Conservation (phyloP, 2,888 invertebrate genomes). For the Lasioglossum leucozonium region DNA sequence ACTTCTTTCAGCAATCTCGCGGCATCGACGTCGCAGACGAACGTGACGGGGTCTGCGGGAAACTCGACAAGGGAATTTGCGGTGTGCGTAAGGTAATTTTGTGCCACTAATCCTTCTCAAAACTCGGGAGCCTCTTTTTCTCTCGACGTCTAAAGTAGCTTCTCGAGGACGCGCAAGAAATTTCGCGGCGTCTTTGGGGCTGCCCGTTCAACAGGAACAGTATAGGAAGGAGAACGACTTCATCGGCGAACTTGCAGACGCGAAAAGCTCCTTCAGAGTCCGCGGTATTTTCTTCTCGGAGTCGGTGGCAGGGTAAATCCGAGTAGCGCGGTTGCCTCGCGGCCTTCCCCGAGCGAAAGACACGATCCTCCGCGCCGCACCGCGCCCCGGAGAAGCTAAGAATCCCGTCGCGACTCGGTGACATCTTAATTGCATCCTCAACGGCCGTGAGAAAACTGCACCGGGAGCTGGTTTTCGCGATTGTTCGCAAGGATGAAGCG, state of each 20-base stretch:
- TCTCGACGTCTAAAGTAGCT: not conserved
- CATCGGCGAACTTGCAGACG: not conserved
- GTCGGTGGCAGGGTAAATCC: conserved; percentile 2
- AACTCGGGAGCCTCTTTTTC: not conserved
- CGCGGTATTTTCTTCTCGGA: conserved; percentile 16
- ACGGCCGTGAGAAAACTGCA: not conserved
- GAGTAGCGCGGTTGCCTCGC: not conserved
- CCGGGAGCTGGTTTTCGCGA: not conserved
- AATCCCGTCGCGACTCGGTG: not conserved
- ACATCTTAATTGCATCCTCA: conserved; percentile 5
- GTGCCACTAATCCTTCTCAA: not conserved
- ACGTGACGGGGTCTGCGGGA: not conserved
- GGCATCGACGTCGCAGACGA: not conserved
- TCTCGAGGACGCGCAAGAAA: not conserved
- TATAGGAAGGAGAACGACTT: not conserved
- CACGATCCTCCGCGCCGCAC: not conserved
- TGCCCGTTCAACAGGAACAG: not conserved
- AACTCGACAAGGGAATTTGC: not conserved
- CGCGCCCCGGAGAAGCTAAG: not conserved
- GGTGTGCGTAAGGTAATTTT: not conserved
- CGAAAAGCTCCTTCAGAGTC: not conserved
- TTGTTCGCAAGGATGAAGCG: not conserved
- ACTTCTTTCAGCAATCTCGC: not conserved
- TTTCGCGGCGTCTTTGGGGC: not conserved
- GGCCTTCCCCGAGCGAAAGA: not conserved